Base-by-base conservation (phyloP, 2,888 invertebrate genomes). In the Metellina segmentata region DNA sequence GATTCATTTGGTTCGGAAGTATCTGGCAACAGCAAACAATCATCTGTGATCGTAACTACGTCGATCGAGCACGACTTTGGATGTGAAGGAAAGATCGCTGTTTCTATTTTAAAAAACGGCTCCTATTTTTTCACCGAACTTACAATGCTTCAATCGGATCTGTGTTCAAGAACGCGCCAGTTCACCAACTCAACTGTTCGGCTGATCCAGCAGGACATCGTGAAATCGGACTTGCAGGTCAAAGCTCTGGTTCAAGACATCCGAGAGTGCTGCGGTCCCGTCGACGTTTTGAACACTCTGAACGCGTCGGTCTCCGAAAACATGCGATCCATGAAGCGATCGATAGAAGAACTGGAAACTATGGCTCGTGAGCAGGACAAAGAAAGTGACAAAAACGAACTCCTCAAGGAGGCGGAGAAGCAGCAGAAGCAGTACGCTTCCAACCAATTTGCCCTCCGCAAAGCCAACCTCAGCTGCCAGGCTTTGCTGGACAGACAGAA, bases 201-300 rank as follows among this genome's bases (percentile, higher is more conserved):
- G 34, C 51, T 91, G 70, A 91, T 91, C 72, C 89, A 86, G 75
- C 93, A 93, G 70, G 92, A 93, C 20, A 91, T 92, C 49, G 81
- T 92, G 49, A 93, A 93, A 83, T 91, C 89, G 19, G 93, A 93
- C 78, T 74, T 93, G 48, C 86, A 61, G 13, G 91, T 93, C 16
- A 93, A 93, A 90, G 91, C 93, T 20, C 89, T 89, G 16, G 81
- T 93, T 9, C 93, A 93, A 90, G 93, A 93, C n/a, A 93, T 93
- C 78, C 81, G 92, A n/a, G 93, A 93, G 53, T 93, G 93, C 74
- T 74, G 70, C 16, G 92, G 92, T 0, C 87, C 90, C 16, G 51
- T 85, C 6, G 93, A 93, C 49, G 87, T 82, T 1, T 77, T 93
- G 9, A 93, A 93, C 82, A 79, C 69, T n/a, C 79, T 93, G 7